Evolutionary conservation across 2,888 invertebrate species (phyloP), one percentile per base, ranked within the genome.

Genomic region (Heteromyza rotundicornis): DNA sequence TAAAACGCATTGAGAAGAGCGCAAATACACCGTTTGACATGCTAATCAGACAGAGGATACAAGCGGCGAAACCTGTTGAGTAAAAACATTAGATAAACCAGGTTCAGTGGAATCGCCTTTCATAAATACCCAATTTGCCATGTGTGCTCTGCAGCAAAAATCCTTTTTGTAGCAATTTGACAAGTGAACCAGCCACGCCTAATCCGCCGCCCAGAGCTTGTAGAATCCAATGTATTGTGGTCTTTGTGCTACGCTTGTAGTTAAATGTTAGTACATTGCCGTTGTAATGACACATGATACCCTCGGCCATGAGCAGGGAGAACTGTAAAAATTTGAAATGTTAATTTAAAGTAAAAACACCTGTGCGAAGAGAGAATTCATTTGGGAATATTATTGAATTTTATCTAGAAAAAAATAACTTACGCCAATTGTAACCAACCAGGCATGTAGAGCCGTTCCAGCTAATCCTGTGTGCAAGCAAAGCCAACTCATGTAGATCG

Each of bases 211-310:
- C 82, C 19, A 81, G 58, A 0, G 72, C 71, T 52, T 80, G 70
- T 0, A 82, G 62, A 0, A 81, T 57, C 82, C 82, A 82, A 51
- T 82, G 82, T 8, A 80, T 75, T 8, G 78, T 82, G n/a, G 79
- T 80, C 57, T 80, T 81, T 0, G 78, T 75, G 12, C 67, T 70
- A 1, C 80, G 71, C 35, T 72, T 76, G 53, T 75, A 80, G 27
- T 70, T 71, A 36, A 70, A 70, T 2, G 76, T 71, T 5, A 79
- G 53, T 1, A 75, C 74, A 65, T 82, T 82, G 51, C 72, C 72
- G 12, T 68, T 70, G 58, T 80, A 82, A 56, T 81, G 80, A 2
- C 74, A 70, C 79, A 82, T 80, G 2, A 82, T 68, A 1, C 74
- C 82, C 62, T 82, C 77, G 16, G 82, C 79, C 82, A 82, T 82